Percentiles rank a stretch among this genome's conserved stretches.
Evolutionary conservation across 2,888 invertebrate species (phyloP).

Genomic region (Pristionchus entomophagus): DNA sequence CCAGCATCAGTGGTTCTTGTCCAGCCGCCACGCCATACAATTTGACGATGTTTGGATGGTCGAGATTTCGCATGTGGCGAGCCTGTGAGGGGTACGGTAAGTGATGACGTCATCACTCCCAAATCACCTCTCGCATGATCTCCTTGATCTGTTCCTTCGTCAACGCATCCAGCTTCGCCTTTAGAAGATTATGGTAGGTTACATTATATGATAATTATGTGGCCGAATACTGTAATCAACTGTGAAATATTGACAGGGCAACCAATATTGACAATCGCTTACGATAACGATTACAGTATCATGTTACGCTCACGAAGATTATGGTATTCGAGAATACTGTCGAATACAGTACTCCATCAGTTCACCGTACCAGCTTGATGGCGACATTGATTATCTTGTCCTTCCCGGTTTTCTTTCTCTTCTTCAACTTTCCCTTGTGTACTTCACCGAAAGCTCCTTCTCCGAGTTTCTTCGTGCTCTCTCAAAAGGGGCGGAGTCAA

Average conservation of each 20-base stretch:
- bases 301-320: too few relatives aligned
- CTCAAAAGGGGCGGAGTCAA: conserved; percentile 14
- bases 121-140: conserved; percentile 44
- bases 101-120: too few relatives aligned
- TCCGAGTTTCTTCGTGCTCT: conserved; percentile 44
- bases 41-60: conserved; percentile 17
- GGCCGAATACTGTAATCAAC: too few relatives aligned
- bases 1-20: conserved; percentile 45
- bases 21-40: conserved; percentile 38
- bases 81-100: conserved; percentile 7
- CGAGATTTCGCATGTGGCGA: conserved; percentile 40
- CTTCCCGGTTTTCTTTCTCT: conserved; percentile 9
- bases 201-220: neutral
- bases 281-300: too few relatives aligned
- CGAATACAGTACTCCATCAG: neutral
- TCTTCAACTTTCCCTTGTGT: conserved; percentile 5
- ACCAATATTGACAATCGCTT: too few relatives aligned
- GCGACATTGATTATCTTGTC: conserved; percentile 9
- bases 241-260: too few relatives aligned
- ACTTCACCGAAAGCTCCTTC: conserved; percentile 47
- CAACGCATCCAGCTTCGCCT: conserved; percentile 43
- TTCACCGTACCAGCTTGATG: conserved; percentile 33
- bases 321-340: too few relatives aligned
- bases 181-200: neutral
- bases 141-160: conserved; percentile 49